phyloP scores from a whole-genome alignment of 2,797 vertebrate genomes.

The Schizothorax lantsangensis region DNA sequence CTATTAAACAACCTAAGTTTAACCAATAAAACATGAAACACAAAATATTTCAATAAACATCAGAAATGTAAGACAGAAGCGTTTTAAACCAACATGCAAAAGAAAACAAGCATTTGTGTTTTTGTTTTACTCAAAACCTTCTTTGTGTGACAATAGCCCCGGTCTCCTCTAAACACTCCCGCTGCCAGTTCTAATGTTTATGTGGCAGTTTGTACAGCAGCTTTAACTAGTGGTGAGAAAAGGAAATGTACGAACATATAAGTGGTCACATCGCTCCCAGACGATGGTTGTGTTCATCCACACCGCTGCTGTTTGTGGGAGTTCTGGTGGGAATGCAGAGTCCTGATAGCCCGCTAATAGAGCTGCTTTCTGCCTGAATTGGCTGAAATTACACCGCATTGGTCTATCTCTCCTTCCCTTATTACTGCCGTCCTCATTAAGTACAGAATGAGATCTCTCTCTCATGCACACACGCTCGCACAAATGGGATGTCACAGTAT shows the following conservation, averaged over 20 bases:
- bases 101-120: neutral
- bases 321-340: neutral
- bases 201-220: neutral
- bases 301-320: constrained; percentile 3
- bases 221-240: neutral
- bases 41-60: neutral
- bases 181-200: neutral
- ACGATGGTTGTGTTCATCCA: neutral
- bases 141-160: neutral
- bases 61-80: neutral
- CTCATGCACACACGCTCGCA: constrained; percentile 12
- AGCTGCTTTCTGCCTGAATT: constrained; percentile 24
- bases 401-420: constrained; percentile 35
- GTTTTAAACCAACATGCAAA: neutral
- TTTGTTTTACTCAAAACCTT: neutral
- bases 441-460: constrained; percentile 21
- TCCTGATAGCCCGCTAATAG: constrained; percentile 4
- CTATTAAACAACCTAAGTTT: neutral
- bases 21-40: too few species aligned
- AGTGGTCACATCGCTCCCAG: neutral
- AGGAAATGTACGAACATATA: neutral
- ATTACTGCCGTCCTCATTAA: constrained; percentile 48
- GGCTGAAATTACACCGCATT: constrained; percentile 20
- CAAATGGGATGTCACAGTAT: constrained; percentile 46
- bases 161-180: neutral